Percentiles rank a stretch among this genome's conserved stretches.
phyloP scores from a whole-genome alignment of 2,113 vertebrate species.

The Hystrix brachyura region DNA sequence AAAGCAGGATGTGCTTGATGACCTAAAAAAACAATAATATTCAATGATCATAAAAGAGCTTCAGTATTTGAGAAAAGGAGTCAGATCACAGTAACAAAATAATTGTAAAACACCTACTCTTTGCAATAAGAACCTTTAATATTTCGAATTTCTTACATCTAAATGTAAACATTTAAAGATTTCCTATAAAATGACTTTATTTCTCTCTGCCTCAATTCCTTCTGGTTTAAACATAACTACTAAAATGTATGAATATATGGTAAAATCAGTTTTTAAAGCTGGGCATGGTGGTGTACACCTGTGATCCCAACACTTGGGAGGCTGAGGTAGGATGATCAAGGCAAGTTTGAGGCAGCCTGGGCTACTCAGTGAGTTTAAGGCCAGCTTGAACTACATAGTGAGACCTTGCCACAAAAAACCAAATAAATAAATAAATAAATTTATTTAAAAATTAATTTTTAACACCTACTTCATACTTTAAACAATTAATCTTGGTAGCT shows the following conservation, averaged over 20 bases:
- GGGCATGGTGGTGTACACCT: too few species aligned
- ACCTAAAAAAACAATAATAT: constrained; percentile 68
- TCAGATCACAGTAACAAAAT: neutral
- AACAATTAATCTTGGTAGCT: neutral
- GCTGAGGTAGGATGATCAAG: too few species aligned
- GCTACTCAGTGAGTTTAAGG: too few species aligned
- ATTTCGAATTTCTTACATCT: neutral
- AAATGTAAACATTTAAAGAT: neutral
- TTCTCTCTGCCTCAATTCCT: neutral
- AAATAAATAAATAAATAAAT: too few species aligned
- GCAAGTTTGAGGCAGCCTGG: too few species aligned
- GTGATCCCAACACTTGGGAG: too few species aligned
- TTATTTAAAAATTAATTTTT: neutral
- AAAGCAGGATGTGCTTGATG: constrained; percentile 67
- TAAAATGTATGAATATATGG: neutral
- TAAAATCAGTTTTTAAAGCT: neutral
- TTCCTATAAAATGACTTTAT: neutral
- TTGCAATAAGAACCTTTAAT: neutral
- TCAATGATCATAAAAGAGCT: neutral
- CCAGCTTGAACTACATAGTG: too few species aligned
- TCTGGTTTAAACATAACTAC: constrained; percentile 32
- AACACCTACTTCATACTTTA: neutral
- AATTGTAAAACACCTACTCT: neutral
- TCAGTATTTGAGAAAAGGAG: neutral
- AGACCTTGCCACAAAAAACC: too few species aligned